Conservation (phyloP, 2,797 vertebrate genomes). For the Vultur gryphus region DNA sequence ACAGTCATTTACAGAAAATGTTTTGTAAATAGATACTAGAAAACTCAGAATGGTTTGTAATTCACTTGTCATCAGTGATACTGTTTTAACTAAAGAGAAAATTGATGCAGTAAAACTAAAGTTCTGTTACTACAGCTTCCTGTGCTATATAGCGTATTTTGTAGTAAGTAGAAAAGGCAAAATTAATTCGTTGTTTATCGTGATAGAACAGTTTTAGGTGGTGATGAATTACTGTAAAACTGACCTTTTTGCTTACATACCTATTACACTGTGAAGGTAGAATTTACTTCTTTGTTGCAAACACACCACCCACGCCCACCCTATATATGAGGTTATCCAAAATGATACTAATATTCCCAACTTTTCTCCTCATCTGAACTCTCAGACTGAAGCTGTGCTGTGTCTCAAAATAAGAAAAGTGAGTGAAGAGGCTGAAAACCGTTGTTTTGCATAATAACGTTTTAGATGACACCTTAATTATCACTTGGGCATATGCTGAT, state of each 20-base stretch:
- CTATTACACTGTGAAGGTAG: neutral
- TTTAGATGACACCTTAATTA: constrained; percentile 4
- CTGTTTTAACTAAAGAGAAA: neutral
- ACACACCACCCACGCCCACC: neutral
- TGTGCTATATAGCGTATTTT: neutral
- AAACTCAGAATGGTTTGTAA: neutral
- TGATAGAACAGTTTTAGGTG: neutral
- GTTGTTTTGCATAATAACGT: neutral
- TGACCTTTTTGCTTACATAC: neutral
- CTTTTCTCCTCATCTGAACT: neutral
- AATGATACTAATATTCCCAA: neutral
- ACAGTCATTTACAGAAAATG: neutral
- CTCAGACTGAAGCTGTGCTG: neutral
- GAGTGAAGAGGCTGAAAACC: neutral
- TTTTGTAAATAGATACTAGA: neutral
- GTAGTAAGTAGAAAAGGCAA: neutral
- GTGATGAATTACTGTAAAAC: neutral
- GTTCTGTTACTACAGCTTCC: neutral
- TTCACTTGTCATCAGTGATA: neutral
- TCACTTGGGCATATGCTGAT: neutral
- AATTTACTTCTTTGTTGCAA: neutral
- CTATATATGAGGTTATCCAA: neutral
- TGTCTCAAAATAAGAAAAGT: neutral
- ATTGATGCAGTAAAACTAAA: neutral
- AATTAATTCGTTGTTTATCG: neutral